phyloP scores from a whole-genome alignment of 2,797 vertebrate genomes.

The Babyrousa celebensis region DNA sequence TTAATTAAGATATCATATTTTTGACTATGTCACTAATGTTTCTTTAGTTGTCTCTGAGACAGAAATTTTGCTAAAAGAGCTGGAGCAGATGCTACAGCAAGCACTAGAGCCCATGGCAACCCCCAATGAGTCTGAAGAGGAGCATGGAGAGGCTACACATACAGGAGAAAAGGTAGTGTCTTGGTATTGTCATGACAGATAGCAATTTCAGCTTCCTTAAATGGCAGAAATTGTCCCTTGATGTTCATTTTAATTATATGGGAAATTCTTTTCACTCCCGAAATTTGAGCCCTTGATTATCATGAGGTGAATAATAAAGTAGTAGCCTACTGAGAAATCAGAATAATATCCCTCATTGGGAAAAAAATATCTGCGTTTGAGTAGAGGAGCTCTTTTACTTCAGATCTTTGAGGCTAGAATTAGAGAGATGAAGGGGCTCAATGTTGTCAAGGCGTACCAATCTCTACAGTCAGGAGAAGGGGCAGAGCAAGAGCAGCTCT shows the following conservation, averaged over 20 bases:
- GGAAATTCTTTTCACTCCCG: neutral
- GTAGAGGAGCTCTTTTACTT: neutral
- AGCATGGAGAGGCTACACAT: slow-evolving; percentile 38
- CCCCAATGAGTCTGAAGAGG: neutral
- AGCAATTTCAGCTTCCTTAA: slow-evolving; percentile 37
- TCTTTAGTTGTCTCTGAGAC: slow-evolving; percentile 87
- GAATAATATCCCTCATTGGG: neutral
- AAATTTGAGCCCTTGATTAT: slow-evolving; percentile 38
- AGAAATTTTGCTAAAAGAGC: slow-evolving; percentile 86
- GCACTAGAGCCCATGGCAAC: slow-evolving; percentile 71
- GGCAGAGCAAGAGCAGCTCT: neutral
- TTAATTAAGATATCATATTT: slow-evolving; percentile 45
- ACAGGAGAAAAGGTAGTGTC: slow-evolving; percentile 63
- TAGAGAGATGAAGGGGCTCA: neutral
- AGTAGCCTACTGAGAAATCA: slow-evolving; percentile 25
- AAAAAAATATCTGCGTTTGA: neutral
- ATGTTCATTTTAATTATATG: neutral
- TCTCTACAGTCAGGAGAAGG: neutral
- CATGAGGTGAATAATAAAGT: slow-evolving; percentile 56
- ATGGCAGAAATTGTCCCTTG: slow-evolving; percentile 46
- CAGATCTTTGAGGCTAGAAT: neutral
- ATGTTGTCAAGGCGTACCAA: too few species aligned
- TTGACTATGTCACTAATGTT: slow-evolving; percentile 60
- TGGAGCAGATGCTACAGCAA: slow-evolving; percentile 88
- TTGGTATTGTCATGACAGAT: neutral